Percentiles rank a stretch among this genome's conserved stretches.
These are phyloP conservation scores for Sericinus montela DNA, from an alignment of 2,888 invertebrate genomes.

Conservation along the genomic window DNA sequence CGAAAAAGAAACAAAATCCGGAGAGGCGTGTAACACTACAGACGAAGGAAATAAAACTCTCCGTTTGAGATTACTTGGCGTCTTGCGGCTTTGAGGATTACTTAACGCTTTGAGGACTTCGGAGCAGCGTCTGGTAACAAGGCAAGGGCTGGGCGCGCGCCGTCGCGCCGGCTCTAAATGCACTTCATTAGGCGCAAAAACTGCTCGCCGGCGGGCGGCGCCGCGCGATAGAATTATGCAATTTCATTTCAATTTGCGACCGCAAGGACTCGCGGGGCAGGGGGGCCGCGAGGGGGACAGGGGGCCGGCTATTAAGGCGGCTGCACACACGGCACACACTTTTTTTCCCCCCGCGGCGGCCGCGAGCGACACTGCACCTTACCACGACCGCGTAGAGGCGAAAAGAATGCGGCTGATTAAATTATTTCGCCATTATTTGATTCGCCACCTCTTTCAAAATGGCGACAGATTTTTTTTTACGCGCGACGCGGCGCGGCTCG, in stretches of 20 bases:
- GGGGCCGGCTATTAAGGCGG: constrained; percentile 45
- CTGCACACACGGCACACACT: constrained; percentile 62
- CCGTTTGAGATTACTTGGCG: background rate
- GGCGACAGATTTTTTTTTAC: constrained; percentile 56
- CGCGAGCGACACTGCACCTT: constrained; percentile 48
- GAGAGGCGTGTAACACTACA: no score
- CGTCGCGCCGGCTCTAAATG: constrained; percentile 36
- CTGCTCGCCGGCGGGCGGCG: constrained; percentile 31
- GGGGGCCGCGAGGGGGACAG: constrained; percentile 23
- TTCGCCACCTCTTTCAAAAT: constrained; percentile 76
- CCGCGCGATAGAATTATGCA: constrained; percentile 58
- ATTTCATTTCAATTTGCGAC: constrained; percentile 70
- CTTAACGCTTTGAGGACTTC: background rate
- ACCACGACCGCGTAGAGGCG: constrained; percentile 39
- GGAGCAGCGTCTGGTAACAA: constrained; percentile 11
- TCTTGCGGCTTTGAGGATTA: background rate
- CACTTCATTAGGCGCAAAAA: constrained; percentile 65
- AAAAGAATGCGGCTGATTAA: constrained; percentile 54
- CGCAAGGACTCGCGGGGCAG: constrained; percentile 41
- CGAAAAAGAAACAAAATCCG: background rate
- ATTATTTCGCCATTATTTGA: constrained; percentile 76
- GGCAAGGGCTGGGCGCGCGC: constrained; percentile 11
- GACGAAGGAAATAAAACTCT: background rate
- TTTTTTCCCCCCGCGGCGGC: constrained; percentile 44
- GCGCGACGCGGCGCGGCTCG: constrained; percentile 17